Conservation (phyloP, 2,113 vertebrate species). For the Pterophyllum scalare region DNA sequence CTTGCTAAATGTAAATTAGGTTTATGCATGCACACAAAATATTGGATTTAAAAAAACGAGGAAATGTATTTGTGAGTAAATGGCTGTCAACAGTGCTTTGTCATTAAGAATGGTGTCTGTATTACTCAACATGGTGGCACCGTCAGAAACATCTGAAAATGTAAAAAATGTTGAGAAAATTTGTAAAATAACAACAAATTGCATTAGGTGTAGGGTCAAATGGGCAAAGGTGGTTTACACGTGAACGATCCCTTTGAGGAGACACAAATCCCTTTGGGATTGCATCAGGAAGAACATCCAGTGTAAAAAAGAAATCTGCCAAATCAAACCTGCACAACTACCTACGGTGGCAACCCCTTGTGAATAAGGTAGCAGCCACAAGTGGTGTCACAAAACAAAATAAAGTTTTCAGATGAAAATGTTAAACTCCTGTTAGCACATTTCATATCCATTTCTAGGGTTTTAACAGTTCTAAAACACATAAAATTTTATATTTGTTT, state of each 20-base stretch:
- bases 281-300: neutral
- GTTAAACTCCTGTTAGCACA: too few relatives aligned
- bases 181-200: neutral
- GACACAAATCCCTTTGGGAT: neutral
- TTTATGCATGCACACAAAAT: neutral
- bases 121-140: neutral
- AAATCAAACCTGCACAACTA: too few relatives aligned
- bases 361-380: too few relatives aligned
- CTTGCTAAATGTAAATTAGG: conserved; percentile 10
- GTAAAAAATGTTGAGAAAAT: neutral
- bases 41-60: conserved; percentile 2
- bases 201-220: neutral
- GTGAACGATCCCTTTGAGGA: neutral
- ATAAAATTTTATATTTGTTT: fast-evolving
- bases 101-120: conserved; percentile 5
- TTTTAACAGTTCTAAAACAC: neutral
- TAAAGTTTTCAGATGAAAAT: too few relatives aligned
- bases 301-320: neutral
- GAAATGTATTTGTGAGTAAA: neutral
- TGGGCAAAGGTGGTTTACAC: neutral
- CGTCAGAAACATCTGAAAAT: neutral
- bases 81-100: neutral
- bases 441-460: too few relatives aligned
- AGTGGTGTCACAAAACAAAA: too few relatives aligned
- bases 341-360: too few relatives aligned